Evolutionary conservation across 2,888 invertebrate genomes (phyloP), one percentile per base, ranked within the genome.

Genomic region (Sussaba pulchella): DNA sequence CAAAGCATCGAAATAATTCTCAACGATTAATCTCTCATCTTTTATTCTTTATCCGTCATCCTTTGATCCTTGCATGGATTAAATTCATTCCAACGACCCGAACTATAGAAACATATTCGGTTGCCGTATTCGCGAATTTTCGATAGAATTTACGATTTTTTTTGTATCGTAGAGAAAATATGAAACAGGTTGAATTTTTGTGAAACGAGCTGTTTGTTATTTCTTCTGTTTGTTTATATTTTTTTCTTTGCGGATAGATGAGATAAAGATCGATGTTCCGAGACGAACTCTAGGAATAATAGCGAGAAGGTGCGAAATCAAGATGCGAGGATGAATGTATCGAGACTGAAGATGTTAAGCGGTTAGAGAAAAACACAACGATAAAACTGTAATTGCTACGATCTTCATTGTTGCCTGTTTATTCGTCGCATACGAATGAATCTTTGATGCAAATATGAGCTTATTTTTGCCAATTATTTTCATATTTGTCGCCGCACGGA

Each of bases 1-100:
- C 24, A 0, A 70, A 69, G 64, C 76, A 87, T 83, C 83, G 82
- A 84, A 81, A 83, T 82, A 85, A 84, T 78, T 71, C 36, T 78
- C 26, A 71, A 14, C 85, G 82, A 86, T 86, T 82, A 74, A 75
- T 71, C 14, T 74, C n/a, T n/a, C n/a, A 19, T 39, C 43, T 54
- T 59, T 24, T 9, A 12, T 45, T 14, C 43, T 26, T 26, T 12
- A 1, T 24, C 41, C 21, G 9, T 52, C 24, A 36, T 8, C 3
- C 10, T 24, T 14, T 10, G n/a, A 52, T 39, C 47, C 17, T 61
- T 8, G 8, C 12, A 9, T 17, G 14, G 6, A 31, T 31, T 2
- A 2, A 12, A 52, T 52, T 12, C n/a, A 54, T 24, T 14, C 8
- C 9, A 36, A 39, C 17, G 12, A 61, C 19, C 21, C 41, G 59